Conservation (phyloP, 1,140 invertebrate species). For the Leptinotarsa defecta region DNA sequence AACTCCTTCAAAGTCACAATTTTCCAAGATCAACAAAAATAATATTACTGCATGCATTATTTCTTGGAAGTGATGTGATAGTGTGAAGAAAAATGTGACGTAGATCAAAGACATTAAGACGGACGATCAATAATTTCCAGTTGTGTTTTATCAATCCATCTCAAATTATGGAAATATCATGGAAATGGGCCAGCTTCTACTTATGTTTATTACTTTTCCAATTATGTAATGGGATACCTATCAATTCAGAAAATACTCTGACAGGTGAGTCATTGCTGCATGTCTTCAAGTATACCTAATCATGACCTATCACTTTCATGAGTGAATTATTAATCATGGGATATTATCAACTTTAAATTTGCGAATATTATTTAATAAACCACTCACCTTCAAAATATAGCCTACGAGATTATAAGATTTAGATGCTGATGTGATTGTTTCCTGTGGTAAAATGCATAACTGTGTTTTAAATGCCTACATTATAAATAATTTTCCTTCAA, state of each 20-base stretch:
- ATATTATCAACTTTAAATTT: constrained; percentile 24
- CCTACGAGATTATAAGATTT: background rate
- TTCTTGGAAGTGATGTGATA: background rate
- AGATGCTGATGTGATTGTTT: constrained; percentile 9
- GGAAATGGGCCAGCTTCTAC: constrained; percentile 46
- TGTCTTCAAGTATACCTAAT: constrained; percentile 32
- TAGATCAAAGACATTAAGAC: constrained; percentile 12
- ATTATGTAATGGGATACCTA: constrained; percentile 53
- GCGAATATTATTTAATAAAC: background rate
- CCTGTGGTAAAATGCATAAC: background rate
- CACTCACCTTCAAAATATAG: constrained; percentile 15
- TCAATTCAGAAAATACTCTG: constrained; percentile 48
- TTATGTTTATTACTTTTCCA: constrained; percentile 43
- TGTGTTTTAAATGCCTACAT: background rate
- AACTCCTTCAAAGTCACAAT: constrained; percentile 2
- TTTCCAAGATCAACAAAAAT: constrained; percentile 3
- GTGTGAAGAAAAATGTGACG: constrained; percentile 34
- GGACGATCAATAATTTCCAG: constrained; percentile 17
- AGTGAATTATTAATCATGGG: constrained; percentile 3
- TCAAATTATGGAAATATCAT: constrained; percentile 53
- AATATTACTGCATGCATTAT: background rate
- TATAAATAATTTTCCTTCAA: background rate
- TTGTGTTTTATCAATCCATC: constrained; percentile 5
- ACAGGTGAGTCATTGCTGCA: constrained; percentile 50
- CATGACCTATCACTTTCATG: constrained; percentile 49